Conservation (phyloP, 1,140 invertebrate species). For the Polypedilum pembai region DNA sequence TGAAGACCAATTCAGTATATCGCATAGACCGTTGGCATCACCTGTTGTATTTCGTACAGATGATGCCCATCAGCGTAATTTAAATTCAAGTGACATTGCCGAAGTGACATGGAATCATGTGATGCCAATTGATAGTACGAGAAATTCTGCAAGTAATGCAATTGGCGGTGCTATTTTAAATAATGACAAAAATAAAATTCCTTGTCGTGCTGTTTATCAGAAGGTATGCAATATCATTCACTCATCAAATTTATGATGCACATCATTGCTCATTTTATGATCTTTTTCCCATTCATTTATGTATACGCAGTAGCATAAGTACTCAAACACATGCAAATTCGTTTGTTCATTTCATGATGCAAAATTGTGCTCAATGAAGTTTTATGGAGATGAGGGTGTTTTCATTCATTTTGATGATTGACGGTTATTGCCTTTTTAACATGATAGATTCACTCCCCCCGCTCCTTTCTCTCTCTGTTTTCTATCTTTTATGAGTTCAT, state of each 20-base stretch:
- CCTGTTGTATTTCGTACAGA: slow-evolving; percentile 30
- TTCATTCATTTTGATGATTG: not conserved
- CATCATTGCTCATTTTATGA: no score
- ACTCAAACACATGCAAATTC: no score
- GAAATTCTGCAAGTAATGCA: not conserved
- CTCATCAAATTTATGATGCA: not conserved
- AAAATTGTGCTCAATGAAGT: not conserved
- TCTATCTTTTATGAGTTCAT: no score
- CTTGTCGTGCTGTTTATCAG: slow-evolving; percentile 40
- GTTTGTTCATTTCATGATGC: no score
- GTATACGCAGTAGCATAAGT: no score
- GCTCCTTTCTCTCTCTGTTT: no score
- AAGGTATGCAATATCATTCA: slow-evolving; percentile 31
- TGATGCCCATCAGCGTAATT: slow-evolving; percentile 21
- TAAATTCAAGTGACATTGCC: slow-evolving; percentile 30
- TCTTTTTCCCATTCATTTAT: no score
- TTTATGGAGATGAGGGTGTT: not conserved
- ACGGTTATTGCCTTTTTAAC: slow-evolving; percentile 7
- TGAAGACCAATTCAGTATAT: slow-evolving; percentile 30
- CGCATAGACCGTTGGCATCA: slow-evolving; percentile 30
- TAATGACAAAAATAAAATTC: slow-evolving; percentile 22
- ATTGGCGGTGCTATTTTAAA: slow-evolving; percentile 21
- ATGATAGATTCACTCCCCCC: not conserved
- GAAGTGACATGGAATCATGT: slow-evolving; percentile 30
- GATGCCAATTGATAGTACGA: not conserved